Conservation (phyloP, 2,888 invertebrate species). For the Eupithecia subfuscata region DNA sequence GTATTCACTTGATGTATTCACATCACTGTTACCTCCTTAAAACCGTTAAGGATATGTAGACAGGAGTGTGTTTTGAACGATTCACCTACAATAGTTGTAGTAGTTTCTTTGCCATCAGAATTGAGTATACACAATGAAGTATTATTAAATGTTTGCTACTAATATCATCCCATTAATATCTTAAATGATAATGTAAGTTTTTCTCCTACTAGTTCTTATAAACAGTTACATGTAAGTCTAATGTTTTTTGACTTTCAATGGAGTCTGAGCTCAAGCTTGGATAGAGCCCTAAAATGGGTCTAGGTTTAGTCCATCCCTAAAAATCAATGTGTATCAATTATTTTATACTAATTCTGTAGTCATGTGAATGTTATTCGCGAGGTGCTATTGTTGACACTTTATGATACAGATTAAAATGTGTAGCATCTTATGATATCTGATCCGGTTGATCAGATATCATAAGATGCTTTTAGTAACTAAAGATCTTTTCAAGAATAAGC, state of each 20-base stretch:
- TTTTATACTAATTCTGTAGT: slow-evolving; percentile 14
- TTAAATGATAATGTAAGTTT: slow-evolving; percentile 5
- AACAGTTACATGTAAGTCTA: slow-evolving; percentile 3
- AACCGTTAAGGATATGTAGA: neutral
- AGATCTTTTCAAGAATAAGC: neutral
- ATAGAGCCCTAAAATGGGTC: neutral
- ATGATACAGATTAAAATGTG: neutral
- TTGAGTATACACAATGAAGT: slow-evolving; percentile 1
- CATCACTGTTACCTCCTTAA: neutral
- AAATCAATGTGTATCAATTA: slow-evolving; percentile 13
- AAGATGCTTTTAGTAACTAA: neutral
- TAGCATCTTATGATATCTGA: neutral
- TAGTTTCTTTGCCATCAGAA: neutral
- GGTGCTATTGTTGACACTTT: slow-evolving; percentile 53
- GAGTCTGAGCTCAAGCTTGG: slow-evolving; percentile 1
- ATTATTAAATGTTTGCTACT: neutral
- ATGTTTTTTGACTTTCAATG: slow-evolving; percentile 3
- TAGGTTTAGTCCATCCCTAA: slow-evolving; percentile 6
- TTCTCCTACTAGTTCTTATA: slow-evolving; percentile 3
- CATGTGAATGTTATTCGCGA: slow-evolving; percentile 46
- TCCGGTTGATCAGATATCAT: too few species aligned
- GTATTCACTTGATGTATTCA: neutral
- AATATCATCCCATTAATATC: neutral
- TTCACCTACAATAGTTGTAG: neutral
- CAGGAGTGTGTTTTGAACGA: neutral